phyloP scores from a whole-genome alignment of 2,797 vertebrate species.

The Gambelia wislizenii region DNA sequence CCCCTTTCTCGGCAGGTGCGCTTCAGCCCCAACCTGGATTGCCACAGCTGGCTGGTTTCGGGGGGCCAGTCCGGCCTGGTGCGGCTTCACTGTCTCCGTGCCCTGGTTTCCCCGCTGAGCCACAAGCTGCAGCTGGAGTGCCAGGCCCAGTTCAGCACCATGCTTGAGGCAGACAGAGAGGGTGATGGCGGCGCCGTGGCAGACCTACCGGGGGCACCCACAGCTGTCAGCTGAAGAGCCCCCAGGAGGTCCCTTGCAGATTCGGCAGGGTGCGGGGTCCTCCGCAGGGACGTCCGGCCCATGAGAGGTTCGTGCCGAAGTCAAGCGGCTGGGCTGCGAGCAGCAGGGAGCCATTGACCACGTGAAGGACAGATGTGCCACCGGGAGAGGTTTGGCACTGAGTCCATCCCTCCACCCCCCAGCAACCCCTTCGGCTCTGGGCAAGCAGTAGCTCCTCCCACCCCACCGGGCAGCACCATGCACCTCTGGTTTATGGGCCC shows the following conservation, averaged over 20 bases:
- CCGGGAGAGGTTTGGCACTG: neutral
- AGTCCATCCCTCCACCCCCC: neutral
- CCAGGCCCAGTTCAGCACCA: slow-evolving; percentile 78
- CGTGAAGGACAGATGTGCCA: neutral
- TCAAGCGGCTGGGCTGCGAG: neutral
- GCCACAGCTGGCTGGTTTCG: slow-evolving; percentile 87
- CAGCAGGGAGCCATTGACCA: too few relatives aligned
- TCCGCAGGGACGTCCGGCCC: neutral
- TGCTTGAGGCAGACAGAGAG: slow-evolving; percentile 60
- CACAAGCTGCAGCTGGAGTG: slow-evolving; percentile 76
- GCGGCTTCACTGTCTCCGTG: slow-evolving; percentile 84
- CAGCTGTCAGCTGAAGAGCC: neutral
- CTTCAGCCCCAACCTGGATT: slow-evolving; percentile 92
- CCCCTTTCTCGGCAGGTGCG: slow-evolving; percentile 82
- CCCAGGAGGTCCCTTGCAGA: neutral
- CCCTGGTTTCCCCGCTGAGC: slow-evolving; percentile 77
- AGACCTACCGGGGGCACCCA: neutral
- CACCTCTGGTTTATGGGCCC: neutral
- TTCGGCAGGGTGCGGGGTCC: too few relatives aligned
- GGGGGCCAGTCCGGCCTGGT: slow-evolving; percentile 91
- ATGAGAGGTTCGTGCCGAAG: neutral
- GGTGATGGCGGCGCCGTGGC: slow-evolving; percentile 22
- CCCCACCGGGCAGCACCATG: neutral
- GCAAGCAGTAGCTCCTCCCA: too few relatives aligned
- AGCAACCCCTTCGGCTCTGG: too few relatives aligned